Percentiles rank a stretch among this genome's conserved stretches.
Conservation (phyloP, 1,140 invertebrate genomes). For the Stratiolaelaps scimitus region DNA sequence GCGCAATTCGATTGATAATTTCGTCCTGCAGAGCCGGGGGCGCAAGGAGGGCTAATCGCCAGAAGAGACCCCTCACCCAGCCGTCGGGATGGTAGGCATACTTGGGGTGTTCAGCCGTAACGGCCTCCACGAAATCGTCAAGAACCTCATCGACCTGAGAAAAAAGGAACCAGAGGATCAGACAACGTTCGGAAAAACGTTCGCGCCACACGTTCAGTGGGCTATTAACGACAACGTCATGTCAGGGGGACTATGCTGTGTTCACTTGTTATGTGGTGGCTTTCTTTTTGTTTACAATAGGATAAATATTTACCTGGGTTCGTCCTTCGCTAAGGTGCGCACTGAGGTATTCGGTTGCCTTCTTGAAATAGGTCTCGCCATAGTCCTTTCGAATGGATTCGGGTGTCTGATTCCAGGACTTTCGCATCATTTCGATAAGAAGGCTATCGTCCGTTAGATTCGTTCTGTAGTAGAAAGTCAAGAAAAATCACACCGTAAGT, state of each 20-base stretch:
- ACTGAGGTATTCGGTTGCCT: constrained; percentile 7
- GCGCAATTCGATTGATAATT: constrained; percentile 19
- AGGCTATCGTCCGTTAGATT: constrained; percentile 14
- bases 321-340: constrained; percentile 15
- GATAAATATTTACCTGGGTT: constrained; percentile 4
- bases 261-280: no score
- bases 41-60: constrained; percentile 8
- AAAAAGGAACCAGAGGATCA: neutral
- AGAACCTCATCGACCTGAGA: constrained; percentile 31
- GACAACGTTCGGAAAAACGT: no score
- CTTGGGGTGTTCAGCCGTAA: constrained; percentile 32
- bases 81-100: constrained; percentile 32
- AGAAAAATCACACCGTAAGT: neutral
- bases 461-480: constrained; percentile 1
- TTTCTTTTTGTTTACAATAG: no score
- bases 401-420: constrained; percentile 7
- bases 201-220: no score
- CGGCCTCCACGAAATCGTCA: constrained; percentile 32
- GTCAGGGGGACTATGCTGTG: no score
- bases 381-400: constrained; percentile 15
- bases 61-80: constrained; percentile 3
- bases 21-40: constrained; percentile 24
- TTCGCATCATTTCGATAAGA: constrained; percentile 8
- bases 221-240: no score
- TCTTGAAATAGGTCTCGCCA: constrained; percentile 18